These are phyloP conservation scores for Morinoia aosen DNA, from an alignment of 2,888 invertebrate species.

Conservation along the genomic window DNA sequence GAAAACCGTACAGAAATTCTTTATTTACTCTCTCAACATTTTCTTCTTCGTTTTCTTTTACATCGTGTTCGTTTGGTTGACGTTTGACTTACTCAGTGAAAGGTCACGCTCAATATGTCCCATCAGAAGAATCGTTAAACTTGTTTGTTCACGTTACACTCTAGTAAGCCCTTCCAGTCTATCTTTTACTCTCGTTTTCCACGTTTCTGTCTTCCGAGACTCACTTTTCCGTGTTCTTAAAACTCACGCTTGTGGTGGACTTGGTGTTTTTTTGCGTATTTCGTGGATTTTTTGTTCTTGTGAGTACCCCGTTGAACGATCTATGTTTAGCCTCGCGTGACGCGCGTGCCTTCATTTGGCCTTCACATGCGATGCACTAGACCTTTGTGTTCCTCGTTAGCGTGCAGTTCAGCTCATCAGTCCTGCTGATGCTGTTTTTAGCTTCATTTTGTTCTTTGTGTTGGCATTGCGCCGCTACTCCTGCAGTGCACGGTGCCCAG, in stretches of 20 bases:
- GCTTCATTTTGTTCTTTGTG: background rate
- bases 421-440: background rate
- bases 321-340: conserved; percentile 9
- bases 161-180: background rate
- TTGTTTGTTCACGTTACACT: background rate
- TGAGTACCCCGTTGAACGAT: background rate
- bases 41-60: background rate
- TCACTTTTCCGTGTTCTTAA: background rate
- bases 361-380: conserved; percentile 2
- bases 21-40: background rate
- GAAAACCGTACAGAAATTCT: background rate
- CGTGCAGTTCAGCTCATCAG: background rate
- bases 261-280: background rate
- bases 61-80: background rate
- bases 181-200: background rate
- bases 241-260: background rate
- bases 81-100: background rate
- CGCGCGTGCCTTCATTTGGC: background rate
- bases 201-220: background rate
- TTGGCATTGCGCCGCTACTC: too few relatives aligned
- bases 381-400: conserved; percentile 12
- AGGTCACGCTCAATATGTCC: background rate
- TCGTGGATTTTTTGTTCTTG: background rate
- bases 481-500: too few relatives aligned
- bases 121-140: background rate